Evolutionary conservation across 2,113 vertebrate genomes (phyloP), one percentile per base, ranked within the genome.

Genomic region (Callipepla squamata): DNA sequence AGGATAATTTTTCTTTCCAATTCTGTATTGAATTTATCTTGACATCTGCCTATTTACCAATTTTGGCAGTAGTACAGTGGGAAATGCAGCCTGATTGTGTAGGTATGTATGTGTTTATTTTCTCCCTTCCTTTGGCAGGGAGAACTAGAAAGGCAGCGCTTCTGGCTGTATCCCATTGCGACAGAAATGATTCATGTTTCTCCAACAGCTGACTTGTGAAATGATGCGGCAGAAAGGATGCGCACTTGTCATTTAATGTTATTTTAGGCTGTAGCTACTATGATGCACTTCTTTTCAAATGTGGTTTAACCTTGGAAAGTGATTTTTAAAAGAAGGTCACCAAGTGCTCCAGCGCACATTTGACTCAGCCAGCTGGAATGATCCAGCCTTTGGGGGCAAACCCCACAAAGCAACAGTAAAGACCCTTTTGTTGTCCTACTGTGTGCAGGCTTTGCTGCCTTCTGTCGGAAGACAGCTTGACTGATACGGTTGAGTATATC

Each of bases 391-490:
- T 4, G 2, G 47, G 80, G 23, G 15, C 22, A 86, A 78, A 72
- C 4, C 62, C 14, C 40, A 34, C 23, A 82, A 50, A 89, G 42
- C 66, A 78, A 7, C 40, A 69, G 40, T 59, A 58, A 14, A 85
- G 45, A 30, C 40, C 22, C 53, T 76, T 74, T 1, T 3, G 44
- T 59, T 25, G 51, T 72, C 36, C 10, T 44, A 3, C n/a, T 89
- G 42, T 13, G 8, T 7, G 0, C 10, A 55, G 58, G 38, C 28
- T 85, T 57, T 76, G 25, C 23, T 53, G 77, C 82, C 42, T 83
- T 51, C 73, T 81, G 38, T 90, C 67, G 89, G 34, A 85, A 95
- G 69, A 38, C 7, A 76, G 76, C 86, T 88, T 94, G 91, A 79
- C 65, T 87, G 38, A 89, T 89, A 5, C 19, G 51, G 44, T 89